Percentiles rank a stretch among this genome's conserved stretches.
Evolutionary conservation across 2,888 invertebrate species (phyloP).

Genomic region (Ochlodes sylvanus): DNA sequence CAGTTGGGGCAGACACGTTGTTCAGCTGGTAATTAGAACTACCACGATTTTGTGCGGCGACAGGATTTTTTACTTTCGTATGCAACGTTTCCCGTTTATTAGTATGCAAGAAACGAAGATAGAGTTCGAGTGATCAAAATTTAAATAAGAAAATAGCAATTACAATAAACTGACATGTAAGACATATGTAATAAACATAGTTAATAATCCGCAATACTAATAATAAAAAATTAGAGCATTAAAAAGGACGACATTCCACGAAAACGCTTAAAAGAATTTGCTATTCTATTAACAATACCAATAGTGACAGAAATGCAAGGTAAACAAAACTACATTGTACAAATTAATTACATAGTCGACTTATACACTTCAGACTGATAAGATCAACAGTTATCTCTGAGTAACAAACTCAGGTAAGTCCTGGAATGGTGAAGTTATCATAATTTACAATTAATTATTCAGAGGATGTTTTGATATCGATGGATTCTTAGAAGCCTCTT

Average conservation of each 20-base stretch:
- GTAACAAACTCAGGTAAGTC: not conserved
- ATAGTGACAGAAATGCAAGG: too few relatives aligned
- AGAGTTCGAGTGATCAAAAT: not conserved
- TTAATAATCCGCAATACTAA: too few relatives aligned
- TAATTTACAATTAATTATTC: conserved; percentile 1
- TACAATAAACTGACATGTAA: too few relatives aligned
- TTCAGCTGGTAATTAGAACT: conserved; percentile 12
- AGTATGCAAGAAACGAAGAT: not conserved
- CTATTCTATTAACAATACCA: too few relatives aligned
- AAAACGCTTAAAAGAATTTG: too few relatives aligned
- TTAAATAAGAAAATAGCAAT: not conserved
- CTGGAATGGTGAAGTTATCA: not conserved
- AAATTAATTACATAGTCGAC: too few relatives aligned
- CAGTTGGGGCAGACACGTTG: conserved; percentile 17
- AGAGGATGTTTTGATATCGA: not conserved
- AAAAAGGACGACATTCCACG: too few relatives aligned
- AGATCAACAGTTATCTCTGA: not conserved
- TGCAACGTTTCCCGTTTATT: not conserved
- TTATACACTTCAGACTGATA: too few relatives aligned
- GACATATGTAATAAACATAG: too few relatives aligned
- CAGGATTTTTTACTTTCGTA: conserved; percentile 1
- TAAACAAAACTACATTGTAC: too few relatives aligned
- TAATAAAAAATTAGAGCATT: too few relatives aligned
- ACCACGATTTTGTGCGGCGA: not conserved
- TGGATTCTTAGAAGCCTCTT: not conserved